Evolutionary conservation across 1,140 invertebrate genomes (phyloP), one percentile per base, ranked within the genome.

Genomic region (Orius laevigatus): DNA sequence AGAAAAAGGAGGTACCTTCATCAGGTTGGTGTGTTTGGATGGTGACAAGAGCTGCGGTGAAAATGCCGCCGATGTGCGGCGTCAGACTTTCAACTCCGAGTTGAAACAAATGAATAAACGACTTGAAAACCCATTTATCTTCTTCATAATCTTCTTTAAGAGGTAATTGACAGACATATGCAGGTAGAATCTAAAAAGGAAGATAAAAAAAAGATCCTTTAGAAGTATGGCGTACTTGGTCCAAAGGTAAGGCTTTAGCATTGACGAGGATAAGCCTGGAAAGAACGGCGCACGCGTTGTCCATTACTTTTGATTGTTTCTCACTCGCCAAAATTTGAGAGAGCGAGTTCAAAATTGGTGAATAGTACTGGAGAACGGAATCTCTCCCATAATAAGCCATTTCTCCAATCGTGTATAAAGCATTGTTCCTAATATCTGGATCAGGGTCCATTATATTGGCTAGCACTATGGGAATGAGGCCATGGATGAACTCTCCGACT

Each of bases 201-300:
- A 40, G 33, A 8, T 34, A n/a, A 34, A 34, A 6, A 34, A 6
- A 8, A n/a, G n/a, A n/a, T n/a, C n/a, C n/a, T n/a, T n/a, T n/a
- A n/a, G n/a, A n/a, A n/a, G n/a, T n/a, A 46, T 5, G 33, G 57
- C 52, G 58, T 58, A 75, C 73, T 60, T 79, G 73, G 2, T 73
- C 69, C 5, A 86, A 55, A 10, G 81, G 81, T 25, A 86, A 60
- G 50, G 65, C 68, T 14, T 58, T 57, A 15, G 68, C 60, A 64
- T 83, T 81, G 0, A 71, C 70, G 12, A 78, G 65, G 32, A 87
- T 81, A 46, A 86, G 66, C 35, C 82, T 70, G 12, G 81, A 78
- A 33, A 84, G 69, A 12, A 82, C 81, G 48, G 80, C 82, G 61
- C 81, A 80, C 49, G 84, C 75, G 57, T 88, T 87, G 57, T 88